Percentiles rank a stretch among this genome's conserved stretches.
These are phyloP conservation scores for Dysidea cf. avara DNA, from an alignment of 37 sponge, comb jelly and placozoan species.

Conservation along the genomic window DNA sequence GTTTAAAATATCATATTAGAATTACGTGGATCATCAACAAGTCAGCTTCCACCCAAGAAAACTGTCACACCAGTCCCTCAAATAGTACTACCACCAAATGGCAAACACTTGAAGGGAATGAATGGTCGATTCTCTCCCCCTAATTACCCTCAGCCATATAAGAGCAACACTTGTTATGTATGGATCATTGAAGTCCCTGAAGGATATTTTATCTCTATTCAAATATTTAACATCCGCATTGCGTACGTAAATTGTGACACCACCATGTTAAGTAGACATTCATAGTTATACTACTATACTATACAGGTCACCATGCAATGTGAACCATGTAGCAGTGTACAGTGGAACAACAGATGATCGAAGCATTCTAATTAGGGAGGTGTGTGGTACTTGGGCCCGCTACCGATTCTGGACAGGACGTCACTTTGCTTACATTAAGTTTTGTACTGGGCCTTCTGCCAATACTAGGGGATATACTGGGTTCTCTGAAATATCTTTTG, in stretches of 20 bases:
- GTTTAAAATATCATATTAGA: not conserved
- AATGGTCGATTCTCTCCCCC: slow-evolving; percentile 37
- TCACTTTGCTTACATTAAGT: no score
- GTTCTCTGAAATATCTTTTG: no score
- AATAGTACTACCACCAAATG: no score
- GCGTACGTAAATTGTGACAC: slow-evolving; percentile 15
- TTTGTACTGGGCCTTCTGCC: no score
- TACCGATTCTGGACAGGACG: no score
- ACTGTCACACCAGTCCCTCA: not conserved
- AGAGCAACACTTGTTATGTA: slow-evolving; percentile 26
- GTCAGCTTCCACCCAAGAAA: not conserved
- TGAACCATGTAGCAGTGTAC: no score
- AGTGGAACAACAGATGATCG: no score
- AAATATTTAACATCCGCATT: slow-evolving; percentile 6
- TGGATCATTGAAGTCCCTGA: slow-evolving; percentile 35
- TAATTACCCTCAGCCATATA: slow-evolving; percentile 20
- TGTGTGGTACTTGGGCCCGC: no score
- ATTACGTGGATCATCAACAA: not conserved
- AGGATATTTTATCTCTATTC: slow-evolving; percentile 13
- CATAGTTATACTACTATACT: no score
- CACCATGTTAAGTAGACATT: no score
- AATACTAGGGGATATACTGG: not conserved
- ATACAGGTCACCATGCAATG: no score
- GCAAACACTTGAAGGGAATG: not conserved
- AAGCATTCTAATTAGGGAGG: not conserved